These are phyloP conservation scores for Aleiodes alternator DNA, from an alignment of 2,888 invertebrate genomes.

Conservation along the genomic window DNA sequence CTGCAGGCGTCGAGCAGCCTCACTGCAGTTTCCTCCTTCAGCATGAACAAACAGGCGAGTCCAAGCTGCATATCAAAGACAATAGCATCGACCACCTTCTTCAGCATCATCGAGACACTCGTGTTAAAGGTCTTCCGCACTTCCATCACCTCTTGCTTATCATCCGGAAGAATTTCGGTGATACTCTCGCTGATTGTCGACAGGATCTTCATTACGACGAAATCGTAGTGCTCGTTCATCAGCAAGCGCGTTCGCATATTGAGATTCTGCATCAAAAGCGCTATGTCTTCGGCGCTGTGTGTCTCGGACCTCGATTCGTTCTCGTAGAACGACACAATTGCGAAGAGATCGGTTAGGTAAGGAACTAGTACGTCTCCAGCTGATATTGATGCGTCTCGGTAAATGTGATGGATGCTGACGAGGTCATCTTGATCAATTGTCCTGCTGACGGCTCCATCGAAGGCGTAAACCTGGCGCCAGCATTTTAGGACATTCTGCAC, in stretches of 20 bases:
- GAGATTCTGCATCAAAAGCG: conserved; percentile 42
- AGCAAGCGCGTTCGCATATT: conserved; percentile 46
- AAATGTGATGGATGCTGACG: conserved; percentile 55
- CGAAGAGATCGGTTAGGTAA: conserved; percentile 57
- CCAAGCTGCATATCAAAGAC: conserved; percentile 72
- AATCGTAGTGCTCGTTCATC: conserved; percentile 63
- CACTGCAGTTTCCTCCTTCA: conserved; percentile 61
- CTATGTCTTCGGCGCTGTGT: conserved; percentile 31
- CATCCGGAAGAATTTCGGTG: conserved; percentile 36
- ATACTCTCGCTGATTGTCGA: conserved; percentile 59
- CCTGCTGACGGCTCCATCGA: conserved; percentile 46
- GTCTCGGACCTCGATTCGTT: conserved; percentile 29
- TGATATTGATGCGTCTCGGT: conserved; percentile 63
- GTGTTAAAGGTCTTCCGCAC: conserved; percentile 60
- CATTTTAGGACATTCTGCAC: not conserved
- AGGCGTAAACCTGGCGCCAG: conserved; percentile 44
- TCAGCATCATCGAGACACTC: conserved; percentile 67
- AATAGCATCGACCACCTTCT: conserved; percentile 69
- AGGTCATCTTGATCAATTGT: conserved; percentile 21
- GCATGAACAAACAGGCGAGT: conserved; percentile 68
- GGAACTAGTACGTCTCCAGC: conserved; percentile 57
- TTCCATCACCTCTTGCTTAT: conserved; percentile 55
- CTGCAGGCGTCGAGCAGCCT: conserved; percentile 59
- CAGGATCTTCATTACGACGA: conserved; percentile 61
- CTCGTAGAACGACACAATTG: conserved; percentile 41